Conservation (phyloP, 2,797 vertebrate species). For the Urocyon cinereoargenteus region DNA sequence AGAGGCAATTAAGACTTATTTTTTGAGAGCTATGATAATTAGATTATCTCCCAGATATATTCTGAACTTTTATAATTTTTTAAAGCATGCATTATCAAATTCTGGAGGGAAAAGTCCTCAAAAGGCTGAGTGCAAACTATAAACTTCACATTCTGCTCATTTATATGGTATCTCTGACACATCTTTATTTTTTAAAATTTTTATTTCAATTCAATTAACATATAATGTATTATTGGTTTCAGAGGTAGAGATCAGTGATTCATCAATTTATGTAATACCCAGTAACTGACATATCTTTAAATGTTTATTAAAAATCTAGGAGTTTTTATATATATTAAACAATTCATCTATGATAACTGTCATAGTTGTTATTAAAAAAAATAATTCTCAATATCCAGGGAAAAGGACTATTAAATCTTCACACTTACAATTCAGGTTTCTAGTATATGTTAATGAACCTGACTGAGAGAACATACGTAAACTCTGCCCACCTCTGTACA, state of each 20-base stretch:
- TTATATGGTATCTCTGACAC: not conserved
- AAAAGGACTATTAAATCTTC: not conserved
- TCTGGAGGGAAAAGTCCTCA: not conserved
- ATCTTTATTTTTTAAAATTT: not conserved
- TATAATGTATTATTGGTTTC: too few relatives aligned
- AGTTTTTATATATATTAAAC: not conserved
- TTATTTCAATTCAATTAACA: too few relatives aligned
- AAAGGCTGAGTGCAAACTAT: not conserved
- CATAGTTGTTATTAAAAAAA: constrained; percentile 19
- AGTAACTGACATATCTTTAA: not conserved
- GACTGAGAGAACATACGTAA: not conserved
- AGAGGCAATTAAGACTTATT: constrained; percentile 1
- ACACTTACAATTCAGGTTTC: not conserved
- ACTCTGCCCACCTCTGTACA: not conserved
- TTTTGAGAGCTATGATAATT: not conserved
- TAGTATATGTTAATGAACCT: not conserved
- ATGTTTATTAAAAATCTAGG: not conserved
- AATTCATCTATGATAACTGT: not conserved
- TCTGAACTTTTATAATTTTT: constrained; percentile 17
- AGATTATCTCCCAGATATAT: constrained; percentile 14
- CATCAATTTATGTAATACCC: too few relatives aligned
- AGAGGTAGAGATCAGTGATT: too few relatives aligned
- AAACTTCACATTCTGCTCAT: not conserved
- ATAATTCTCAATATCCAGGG: not conserved
- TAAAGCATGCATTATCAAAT: not conserved